Conservation (phyloP, 1,140 invertebrate genomes). For the Galleria mellonella region DNA sequence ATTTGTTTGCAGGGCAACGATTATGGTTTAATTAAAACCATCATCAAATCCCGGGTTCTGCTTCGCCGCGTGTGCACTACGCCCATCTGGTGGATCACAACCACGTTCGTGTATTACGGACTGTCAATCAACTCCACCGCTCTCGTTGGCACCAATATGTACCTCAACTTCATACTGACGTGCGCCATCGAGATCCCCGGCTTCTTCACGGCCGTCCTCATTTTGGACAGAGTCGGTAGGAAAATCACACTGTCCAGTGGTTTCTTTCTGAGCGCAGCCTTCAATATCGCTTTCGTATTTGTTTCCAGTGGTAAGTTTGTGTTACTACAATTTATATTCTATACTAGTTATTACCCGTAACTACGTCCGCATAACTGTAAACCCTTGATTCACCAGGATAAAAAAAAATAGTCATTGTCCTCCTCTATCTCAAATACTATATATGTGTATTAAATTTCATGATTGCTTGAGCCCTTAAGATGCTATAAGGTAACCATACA, state of each 20-base stretch:
- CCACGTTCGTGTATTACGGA: constrained; percentile 87
- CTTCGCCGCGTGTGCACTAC: constrained; percentile 79
- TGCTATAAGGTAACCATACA: too few species aligned
- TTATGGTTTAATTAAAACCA: constrained; percentile 61
- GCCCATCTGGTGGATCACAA: constrained; percentile 83
- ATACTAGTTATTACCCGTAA: too few species aligned
- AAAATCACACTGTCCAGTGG: constrained; percentile 75
- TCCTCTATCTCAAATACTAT: too few species aligned
- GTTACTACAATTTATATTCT: neutral
- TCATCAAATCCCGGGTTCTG: constrained; percentile 75
- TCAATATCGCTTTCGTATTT: constrained; percentile 59
- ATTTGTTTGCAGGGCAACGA: neutral
- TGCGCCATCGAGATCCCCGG: constrained; percentile 82
- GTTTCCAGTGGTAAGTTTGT: constrained; percentile 39
- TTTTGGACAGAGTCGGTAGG: constrained; percentile 79
- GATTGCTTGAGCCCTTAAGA: too few species aligned
- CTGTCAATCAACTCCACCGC: constrained; percentile 86
- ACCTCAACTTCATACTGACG: constrained; percentile 82
- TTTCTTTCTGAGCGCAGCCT: constrained; percentile 77
- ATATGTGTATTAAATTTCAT: too few species aligned
- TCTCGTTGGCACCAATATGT: constrained; percentile 79
- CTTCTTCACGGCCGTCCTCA: constrained; percentile 77
- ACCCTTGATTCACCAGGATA: too few species aligned
- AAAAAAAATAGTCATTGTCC: too few species aligned
- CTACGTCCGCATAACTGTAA: too few species aligned